Evolutionary conservation across 2,113 vertebrate genomes (phyloP), one percentile per base, ranked within the genome.

Genomic region (Hippopotamus amphibius): DNA sequence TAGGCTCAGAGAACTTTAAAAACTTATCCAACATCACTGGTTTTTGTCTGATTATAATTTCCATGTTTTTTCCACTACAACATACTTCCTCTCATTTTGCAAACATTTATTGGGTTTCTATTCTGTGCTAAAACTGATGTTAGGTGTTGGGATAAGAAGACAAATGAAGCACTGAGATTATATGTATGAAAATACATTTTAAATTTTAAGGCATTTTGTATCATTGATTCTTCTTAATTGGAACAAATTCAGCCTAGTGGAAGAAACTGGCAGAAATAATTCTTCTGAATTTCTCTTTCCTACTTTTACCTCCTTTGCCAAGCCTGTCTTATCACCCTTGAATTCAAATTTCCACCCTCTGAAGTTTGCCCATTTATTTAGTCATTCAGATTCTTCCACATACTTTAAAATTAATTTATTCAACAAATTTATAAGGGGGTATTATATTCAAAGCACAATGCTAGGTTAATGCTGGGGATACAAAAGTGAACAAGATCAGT

Each of bases 331-430:
- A 82, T 48, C 55, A 71, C 22, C 43, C 13, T 28, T 88, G 65
- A 77, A 71, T 61, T 83, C 74, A 88, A 72, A 77, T 57, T 91
- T 88, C 65, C 5, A 71, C 24, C 33, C 33, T 76, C n/a, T 88
- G 22, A 94, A 94, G n/a, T 93, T 93, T 95, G 66, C 14, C 65
- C 61, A n/a, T 69, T 81, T 92, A 69, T 79, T 82, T 74, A 68
- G 41, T 90, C 48, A 82, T 95, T 96, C 26, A 72, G n/a, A 91
- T 95, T 80, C 48, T 72, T 86, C 41, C 43, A 50, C 37, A 48
- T 86, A 88, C 24, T 79, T 96, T 86, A 71, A 22, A 86, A 82
- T 79, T 71, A 90, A 68, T 86, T 79, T 68, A 69, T 69, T 95
- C 79, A 96, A 65, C 37, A 80, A 90, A 89, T 81, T 48, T 87